Evolutionary conservation across 1,140 invertebrate species (phyloP).

Genomic region (Eciton burchellii): DNA sequence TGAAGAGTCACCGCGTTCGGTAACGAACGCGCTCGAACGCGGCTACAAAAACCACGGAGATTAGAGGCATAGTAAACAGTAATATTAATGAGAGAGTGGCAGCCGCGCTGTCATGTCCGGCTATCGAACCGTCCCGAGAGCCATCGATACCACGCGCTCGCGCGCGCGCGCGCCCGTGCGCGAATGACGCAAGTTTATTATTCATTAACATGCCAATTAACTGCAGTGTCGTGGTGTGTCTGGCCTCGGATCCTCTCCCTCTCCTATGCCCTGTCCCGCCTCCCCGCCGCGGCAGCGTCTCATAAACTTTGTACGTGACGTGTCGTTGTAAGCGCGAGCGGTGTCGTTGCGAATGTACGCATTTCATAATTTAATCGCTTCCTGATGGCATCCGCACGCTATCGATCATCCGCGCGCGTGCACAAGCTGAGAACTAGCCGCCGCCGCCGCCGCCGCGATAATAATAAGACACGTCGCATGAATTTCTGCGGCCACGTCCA

Average conservation of each 20-base stretch:
- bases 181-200: slow-evolving; percentile 82
- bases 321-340: slow-evolving; percentile 31
- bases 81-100: slow-evolving; percentile 81
- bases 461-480: slow-evolving; percentile 54
- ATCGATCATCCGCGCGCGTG: slow-evolving; percentile 46
- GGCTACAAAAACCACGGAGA: slow-evolving; percentile 67
- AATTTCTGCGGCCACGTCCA: slow-evolving; percentile 54
- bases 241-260: background rate
- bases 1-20: slow-evolving; percentile 62
- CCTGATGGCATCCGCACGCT: slow-evolving; percentile 49
- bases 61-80: slow-evolving; percentile 78
- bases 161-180: no score
- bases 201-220: slow-evolving; percentile 84
- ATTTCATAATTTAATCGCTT: slow-evolving; percentile 63
- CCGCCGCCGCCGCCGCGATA: slow-evolving; percentile 38
- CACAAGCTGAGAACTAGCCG: slow-evolving; percentile 50
- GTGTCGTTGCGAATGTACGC: slow-evolving; percentile 51
- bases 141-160: slow-evolving; percentile 68
- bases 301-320: slow-evolving; percentile 64
- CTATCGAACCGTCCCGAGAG: slow-evolving; percentile 68
- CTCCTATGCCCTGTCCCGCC: slow-evolving; percentile 10
- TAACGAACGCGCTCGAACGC: slow-evolving; percentile 15
- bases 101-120: slow-evolving; percentile 67
- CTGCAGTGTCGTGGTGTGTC: slow-evolving; percentile 71
- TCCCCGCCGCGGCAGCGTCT: background rate